Evolutionary conservation across 2,113 vertebrate species (phyloP).

Genomic region (Loxodonta africana): DNA sequence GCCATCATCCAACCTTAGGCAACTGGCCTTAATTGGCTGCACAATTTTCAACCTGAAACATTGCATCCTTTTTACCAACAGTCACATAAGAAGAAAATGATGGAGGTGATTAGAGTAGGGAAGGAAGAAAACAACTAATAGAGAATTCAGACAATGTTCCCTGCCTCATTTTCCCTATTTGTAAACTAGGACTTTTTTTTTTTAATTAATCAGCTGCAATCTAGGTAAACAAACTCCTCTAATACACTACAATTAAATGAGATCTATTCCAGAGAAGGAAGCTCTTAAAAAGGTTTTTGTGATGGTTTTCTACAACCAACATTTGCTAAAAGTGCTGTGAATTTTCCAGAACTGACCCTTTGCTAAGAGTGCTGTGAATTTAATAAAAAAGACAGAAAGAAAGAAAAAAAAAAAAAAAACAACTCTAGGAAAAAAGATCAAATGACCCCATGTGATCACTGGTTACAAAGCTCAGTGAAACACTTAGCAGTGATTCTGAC

Average conservation of each 20-base stretch:
- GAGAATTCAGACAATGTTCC: background rate
- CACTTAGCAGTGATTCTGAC: background rate
- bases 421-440: constrained; percentile 40
- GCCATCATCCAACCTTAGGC: background rate
- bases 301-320: background rate
- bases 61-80: background rate
- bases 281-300: background rate
- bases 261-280: background rate
- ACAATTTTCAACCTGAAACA: background rate
- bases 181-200: constrained; percentile 50
- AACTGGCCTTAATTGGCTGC: background rate
- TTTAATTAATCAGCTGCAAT: constrained; percentile 40
- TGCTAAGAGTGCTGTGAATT: constrained; percentile 48
- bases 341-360: constrained; percentile 28
- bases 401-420: background rate
- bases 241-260: background rate
- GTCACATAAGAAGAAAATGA: constrained; percentile 6
- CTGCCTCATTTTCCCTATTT: background rate
- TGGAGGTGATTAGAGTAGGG: background rate
- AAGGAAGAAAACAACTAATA: background rate
- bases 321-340: constrained; percentile 34
- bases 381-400: background rate
- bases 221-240: background rate
- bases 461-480: constrained; percentile 19
- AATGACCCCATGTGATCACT: background rate